These are phyloP conservation scores for Salpingus planirostris DNA, from an alignment of 2,888 invertebrate genomes.

Conservation along the genomic window DNA sequence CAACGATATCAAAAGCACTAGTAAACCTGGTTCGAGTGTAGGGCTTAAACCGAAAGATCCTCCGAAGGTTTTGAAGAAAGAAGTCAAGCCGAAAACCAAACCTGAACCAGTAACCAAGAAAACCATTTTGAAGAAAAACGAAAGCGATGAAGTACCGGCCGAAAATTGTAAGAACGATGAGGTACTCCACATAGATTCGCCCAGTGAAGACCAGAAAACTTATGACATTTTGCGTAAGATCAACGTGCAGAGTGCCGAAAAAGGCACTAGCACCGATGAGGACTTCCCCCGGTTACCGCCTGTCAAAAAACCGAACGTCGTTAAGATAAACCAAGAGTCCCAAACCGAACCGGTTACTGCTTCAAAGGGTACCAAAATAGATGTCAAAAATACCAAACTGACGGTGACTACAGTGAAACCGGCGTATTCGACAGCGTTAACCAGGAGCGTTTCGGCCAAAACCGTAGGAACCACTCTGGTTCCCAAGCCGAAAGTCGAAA, in stretches of 20 bases:
- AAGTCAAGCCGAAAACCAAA: conserved; percentile 26
- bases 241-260: conserved; percentile 38
- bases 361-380: conserved; percentile 16
- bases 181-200: conserved; percentile 32
- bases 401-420: conserved; percentile 23
- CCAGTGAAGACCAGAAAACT: conserved; percentile 41
- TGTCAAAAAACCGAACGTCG: conserved; percentile 25
- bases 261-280: conserved; percentile 39
- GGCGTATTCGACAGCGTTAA: conserved; percentile 43
- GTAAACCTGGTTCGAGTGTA: conserved; percentile 6
- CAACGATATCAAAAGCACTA: background rate
- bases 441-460: conserved; percentile 36
- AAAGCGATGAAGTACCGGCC: background rate
- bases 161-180: background rate
- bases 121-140: background rate
- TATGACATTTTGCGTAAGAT: conserved; percentile 37
- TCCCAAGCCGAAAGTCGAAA: conserved; percentile 27
- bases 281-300: conserved; percentile 33
- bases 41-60: conserved; percentile 14
- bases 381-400: conserved; percentile 23
- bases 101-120: conserved; percentile 19
- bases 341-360: conserved; percentile 33
- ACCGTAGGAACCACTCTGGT: conserved; percentile 19
- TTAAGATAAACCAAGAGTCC: conserved; percentile 37
- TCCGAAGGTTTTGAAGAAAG: conserved; percentile 13